phyloP scores from a whole-genome alignment of 1,140 invertebrate genomes.

The Lucilia cuprina region DNA sequence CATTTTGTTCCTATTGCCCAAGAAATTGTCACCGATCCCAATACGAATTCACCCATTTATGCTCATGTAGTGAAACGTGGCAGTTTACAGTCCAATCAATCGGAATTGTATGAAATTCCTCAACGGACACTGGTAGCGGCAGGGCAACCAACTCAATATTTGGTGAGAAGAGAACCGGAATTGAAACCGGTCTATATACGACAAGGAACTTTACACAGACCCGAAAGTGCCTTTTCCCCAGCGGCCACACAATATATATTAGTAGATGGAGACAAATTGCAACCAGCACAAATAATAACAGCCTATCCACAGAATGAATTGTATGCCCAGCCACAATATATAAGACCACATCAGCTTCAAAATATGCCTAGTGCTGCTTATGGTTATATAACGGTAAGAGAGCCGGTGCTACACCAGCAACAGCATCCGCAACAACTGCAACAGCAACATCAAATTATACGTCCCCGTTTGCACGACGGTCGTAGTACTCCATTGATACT shows the following conservation, averaged over 20 bases:
- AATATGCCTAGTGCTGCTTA: constrained; percentile 35
- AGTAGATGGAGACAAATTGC: constrained; percentile 52
- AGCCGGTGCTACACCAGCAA: constrained; percentile 35
- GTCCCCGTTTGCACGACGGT: constrained; percentile 44
- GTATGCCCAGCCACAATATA: constrained; percentile 44
- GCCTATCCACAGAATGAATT: constrained; percentile 40
- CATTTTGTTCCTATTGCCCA: constrained; percentile 37
- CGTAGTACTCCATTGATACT: constrained; percentile 57
- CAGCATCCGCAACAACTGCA: constrained; percentile 7
- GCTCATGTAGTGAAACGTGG: constrained; percentile 56
- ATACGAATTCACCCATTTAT: constrained; percentile 51
- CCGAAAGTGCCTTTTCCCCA: constrained; percentile 28
- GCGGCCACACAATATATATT: constrained; percentile 49
- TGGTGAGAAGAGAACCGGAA: constrained; percentile 25
- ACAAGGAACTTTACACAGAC: constrained; percentile 29
- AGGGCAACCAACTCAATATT: neutral
- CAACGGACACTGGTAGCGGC: constrained; percentile 37
- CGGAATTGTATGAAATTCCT: constrained; percentile 51
- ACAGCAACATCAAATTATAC: constrained; percentile 11
- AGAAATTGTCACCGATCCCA: constrained; percentile 30
- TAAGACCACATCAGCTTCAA: constrained; percentile 32
- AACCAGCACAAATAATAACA: constrained; percentile 52
- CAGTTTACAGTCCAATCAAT: constrained; percentile 54
- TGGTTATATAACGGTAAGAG: constrained; percentile 39
- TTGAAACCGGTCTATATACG: constrained; percentile 35